Base-by-base conservation (phyloP, 2,888 invertebrate genomes). In the Nyleta sp. region DNA sequence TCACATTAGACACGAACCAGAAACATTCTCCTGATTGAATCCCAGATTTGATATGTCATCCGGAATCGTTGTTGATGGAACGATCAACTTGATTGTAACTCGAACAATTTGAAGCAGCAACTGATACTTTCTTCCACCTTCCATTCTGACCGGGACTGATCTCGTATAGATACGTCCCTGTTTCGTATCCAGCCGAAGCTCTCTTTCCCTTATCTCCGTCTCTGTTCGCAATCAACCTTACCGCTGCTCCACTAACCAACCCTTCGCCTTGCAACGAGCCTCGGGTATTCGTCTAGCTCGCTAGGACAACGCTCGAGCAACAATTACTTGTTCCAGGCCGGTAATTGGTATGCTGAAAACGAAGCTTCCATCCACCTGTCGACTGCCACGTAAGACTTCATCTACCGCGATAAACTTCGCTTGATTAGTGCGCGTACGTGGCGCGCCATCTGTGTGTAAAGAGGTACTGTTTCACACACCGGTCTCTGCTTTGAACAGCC, bases 141-240 rank as follows among this genome's bases (percentile, higher is more conserved):
- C n/a, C n/a, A n/a, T n/a, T n/a, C n/a, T n/a, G n/a, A n/a, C n/a
- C n/a, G n/a, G n/a, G n/a, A n/a, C n/a, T n/a, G n/a, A n/a, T n/a
- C n/a, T n/a, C n/a, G n/a, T n/a, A n/a, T 48, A 31, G 31, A 18
- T 75, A 68, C 68, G 55, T 48, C 31, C 75, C 68, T 75, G 75
- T 40, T 53, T 60, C 52, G 62, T 62, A 68, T 50, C 75, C 38
- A 55, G 20, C 64, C 18, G 31, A 2, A 10, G 6, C 80, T 79
- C 68, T 78, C 50, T 35, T 62, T 28, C 64, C 31, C 57, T 67
- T 31, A 64, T 53, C 57, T 53, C 65, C 71, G 22, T 85, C 84
- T 83, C 84, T 55, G 80, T 85, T 84, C 80, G 88, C 88, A 88
- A 88, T 89, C 89, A 88, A 89, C 87, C 87, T 86, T 84, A 84